Base-by-base conservation (phyloP, 2,888 invertebrate genomes). In the Cartodere bifasciata region DNA sequence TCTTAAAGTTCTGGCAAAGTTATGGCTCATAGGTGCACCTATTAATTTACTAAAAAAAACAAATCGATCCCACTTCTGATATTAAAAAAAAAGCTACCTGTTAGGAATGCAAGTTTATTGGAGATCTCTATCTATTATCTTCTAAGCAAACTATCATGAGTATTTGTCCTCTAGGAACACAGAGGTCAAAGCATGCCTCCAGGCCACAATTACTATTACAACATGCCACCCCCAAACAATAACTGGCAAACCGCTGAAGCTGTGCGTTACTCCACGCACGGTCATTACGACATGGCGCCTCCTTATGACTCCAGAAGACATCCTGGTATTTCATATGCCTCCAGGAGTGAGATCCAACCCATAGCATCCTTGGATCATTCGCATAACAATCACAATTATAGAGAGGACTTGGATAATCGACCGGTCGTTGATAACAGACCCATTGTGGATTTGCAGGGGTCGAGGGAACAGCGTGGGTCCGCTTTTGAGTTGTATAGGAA, bases 401-500 rank as follows among this genome's bases (percentile, higher is more conserved):
- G 46, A 11, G 40, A 43, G 7, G 27, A 45, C 27, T 34, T 38
- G 23, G 15, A 34, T 6, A 28, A 32, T 7, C 22, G 28, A 10
- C 45, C 47, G 15, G 39, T 48, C 16, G 26, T 47, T 13, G 55
- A 55, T 29, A 43, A 48, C 2, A 37, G 52, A 23, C 48, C 44
- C 2, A 59, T 62, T 12, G 60, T 75, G 7, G 75, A 75, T 48
- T 64, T 90, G 53, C 85, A 86, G 30, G 87, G 88, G 28, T 82
- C 87, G 49, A 70, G 84, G 47, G 90, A 90, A 54, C 88, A 90
- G 52, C 68, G 90, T 31, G 90, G 90, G 15, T 90, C 90, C 40
- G 92, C 92, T n/a, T 91, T 92, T 57, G 91, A 91, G 60, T 65
- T 91, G 38, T 92, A 91, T 58, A 75, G 88, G 43, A 91, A 91